A percentile compares a stretch with the other conserved stretches of the same genome.
Conservation (phyloP, 2,797 vertebrate genomes). For the Megaceryle alcyon region DNA sequence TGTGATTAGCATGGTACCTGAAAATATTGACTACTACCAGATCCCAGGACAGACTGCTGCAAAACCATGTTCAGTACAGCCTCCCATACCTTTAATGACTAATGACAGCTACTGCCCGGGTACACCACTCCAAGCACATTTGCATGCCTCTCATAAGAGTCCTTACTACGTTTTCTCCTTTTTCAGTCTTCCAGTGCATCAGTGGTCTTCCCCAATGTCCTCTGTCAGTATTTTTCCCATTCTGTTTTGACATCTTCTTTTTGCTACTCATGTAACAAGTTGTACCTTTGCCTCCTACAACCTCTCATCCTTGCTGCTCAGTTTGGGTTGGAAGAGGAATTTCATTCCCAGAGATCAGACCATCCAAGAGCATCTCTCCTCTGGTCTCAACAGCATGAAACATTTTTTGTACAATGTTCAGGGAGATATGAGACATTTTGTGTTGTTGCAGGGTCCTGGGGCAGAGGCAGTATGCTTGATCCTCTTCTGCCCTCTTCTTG, state of each 20-base stretch:
- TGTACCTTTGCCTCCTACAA: neutral
- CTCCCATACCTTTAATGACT: neutral
- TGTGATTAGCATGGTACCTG: neutral
- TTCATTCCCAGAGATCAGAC: neutral
- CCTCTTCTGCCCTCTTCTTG: constrained; percentile 27
- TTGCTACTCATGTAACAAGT: neutral
- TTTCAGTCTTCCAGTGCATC: neutral
- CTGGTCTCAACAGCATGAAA: neutral
- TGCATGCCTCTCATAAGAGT: neutral
- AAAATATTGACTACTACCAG: neutral
- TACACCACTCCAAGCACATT: neutral
- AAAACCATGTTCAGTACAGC: neutral
- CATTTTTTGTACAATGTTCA: neutral
- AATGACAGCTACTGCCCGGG: neutral
- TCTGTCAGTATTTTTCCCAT: neutral
- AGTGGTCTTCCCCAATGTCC: neutral
- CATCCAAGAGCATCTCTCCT: neutral
- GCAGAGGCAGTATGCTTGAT: neutral
- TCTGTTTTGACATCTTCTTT: neutral
- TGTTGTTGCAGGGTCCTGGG: neutral
- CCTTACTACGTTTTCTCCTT: neutral
- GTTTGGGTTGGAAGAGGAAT: neutral
- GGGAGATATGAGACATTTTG: neutral
- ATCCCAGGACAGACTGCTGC: neutral
- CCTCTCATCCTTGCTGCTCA: neutral